phyloP scores from a whole-genome alignment of 2,888 invertebrate species.

The Drosophila tanythrix region DNA sequence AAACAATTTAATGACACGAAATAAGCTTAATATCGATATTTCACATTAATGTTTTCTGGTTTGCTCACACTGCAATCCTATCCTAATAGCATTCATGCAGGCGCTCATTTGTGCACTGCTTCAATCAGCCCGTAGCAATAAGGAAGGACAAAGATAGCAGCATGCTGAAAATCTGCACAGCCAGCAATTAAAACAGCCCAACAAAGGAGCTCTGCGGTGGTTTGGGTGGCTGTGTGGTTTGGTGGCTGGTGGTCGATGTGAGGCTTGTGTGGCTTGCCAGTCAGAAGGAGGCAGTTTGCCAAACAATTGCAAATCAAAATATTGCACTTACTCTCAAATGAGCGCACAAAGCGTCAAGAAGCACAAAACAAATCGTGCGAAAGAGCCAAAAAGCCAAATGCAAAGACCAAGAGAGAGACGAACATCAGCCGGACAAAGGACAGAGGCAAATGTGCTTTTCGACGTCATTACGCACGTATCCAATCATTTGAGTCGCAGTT shows the following conservation, averaged over 20 bases:
- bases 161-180: conserved; percentile 28
- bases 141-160: conserved; percentile 36
- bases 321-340: conserved; percentile 75
- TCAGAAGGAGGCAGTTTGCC: conserved; percentile 45
- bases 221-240: background rate
- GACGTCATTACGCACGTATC: conserved; percentile 49
- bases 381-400: conserved; percentile 38
- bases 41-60: background rate
- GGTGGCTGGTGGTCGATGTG: background rate
- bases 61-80: background rate
- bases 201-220: conserved; percentile 29
- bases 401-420: background rate
- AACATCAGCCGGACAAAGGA: conserved; percentile 3
- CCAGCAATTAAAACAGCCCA: conserved; percentile 48
- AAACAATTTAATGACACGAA: background rate
- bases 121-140: conserved; percentile 24
- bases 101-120: background rate
- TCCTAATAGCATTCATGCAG: background rate
- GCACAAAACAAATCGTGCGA: conserved; percentile 68
- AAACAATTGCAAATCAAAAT: conserved; percentile 75
- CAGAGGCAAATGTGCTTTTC: conserved; percentile 47
- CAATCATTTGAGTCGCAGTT: conserved; percentile 34
- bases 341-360: conserved; percentile 55
- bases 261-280: conserved; percentile 1
- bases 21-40: background rate